Evolutionary conservation across 2,113 vertebrate genomes (phyloP), one percentile per base, ranked within the genome.

Genomic region (Mohoua ochrocephala): DNA sequence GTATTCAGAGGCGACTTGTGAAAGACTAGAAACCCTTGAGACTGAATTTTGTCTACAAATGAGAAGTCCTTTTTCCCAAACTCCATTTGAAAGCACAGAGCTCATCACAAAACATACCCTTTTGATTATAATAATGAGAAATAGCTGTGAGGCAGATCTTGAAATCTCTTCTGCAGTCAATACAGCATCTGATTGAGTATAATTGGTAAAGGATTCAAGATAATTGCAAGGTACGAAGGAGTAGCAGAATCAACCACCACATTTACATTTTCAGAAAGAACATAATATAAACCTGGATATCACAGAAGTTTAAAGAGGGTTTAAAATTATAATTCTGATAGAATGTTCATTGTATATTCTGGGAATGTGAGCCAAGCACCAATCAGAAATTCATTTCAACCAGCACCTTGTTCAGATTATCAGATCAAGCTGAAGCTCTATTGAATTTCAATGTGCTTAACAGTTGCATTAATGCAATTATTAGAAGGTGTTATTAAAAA

Each of bases 71-170:
- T 91, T 96, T 73, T 50, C 33, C 37, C 20, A 74, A 76, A 61
- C 8, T 85, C 63, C 14, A 65, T 89, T 93, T 94, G 28, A 81
- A 91, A 94, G 74, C 49, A 52, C 0, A 0, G 57, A 79, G 19
- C 30, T 96, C 57, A 91, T 89, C 78, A 87, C n/a, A 91, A 94
- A 78, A 87, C 11, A 44, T 57, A 42, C 2, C 7, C 27, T 61
- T 96, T 83, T 90, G 75, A 93, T 84, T 90, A 69, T 44, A 70
- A 80, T 79, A 96, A 88, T 88, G 83, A 83, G 71, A 85, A 91
- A 85, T 73, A 81, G 16, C 87, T 93, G 41, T 79, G 24, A 91
- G 33, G 19, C 26, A 84, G 60, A 56, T 69, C 74, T 85, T 89
- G 70, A 89, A 87, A 95, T 74, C 37, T 93, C 70, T 74, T 93